Percentiles rank a stretch among this genome's conserved stretches.
phyloP scores from a whole-genome alignment of 1,140 invertebrate genomes.

The Bombus affinis region DNA sequence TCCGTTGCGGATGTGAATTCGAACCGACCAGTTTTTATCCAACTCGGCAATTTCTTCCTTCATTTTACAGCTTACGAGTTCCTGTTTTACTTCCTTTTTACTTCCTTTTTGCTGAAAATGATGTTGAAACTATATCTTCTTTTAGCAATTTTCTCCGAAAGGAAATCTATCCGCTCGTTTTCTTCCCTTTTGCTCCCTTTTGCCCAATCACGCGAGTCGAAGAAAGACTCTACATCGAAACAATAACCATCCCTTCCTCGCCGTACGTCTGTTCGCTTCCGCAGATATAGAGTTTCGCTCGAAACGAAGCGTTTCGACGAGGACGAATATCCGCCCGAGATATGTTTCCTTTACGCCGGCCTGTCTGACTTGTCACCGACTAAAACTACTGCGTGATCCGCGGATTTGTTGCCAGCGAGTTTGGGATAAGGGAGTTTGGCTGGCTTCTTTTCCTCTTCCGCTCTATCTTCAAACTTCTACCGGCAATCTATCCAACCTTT shows the following conservation, averaged over 20 bases:
- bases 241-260: neutral
- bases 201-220: neutral
- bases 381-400: neutral
- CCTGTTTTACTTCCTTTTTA: neutral
- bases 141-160: neutral
- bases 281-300: neutral
- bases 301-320: neutral
- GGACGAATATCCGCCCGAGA: constrained; percentile 1
- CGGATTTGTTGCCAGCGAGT: neutral
- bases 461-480: neutral
- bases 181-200: neutral
- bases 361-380: constrained; percentile 21
- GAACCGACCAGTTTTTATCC: neutral
- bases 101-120: neutral
- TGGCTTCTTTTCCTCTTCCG: neutral
- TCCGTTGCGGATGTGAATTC: neutral
- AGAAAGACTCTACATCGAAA: neutral
- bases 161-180: neutral
- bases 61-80: neutral
- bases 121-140: neutral
- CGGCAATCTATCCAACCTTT: neutral
- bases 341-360: constrained; percentile 1
- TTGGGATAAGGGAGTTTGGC: neutral
- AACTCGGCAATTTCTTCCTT: neutral
- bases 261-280: constrained; percentile 7